Evolutionary conservation across 2,113 vertebrate genomes (phyloP).

Genomic region (Pholis gunnellus): DNA sequence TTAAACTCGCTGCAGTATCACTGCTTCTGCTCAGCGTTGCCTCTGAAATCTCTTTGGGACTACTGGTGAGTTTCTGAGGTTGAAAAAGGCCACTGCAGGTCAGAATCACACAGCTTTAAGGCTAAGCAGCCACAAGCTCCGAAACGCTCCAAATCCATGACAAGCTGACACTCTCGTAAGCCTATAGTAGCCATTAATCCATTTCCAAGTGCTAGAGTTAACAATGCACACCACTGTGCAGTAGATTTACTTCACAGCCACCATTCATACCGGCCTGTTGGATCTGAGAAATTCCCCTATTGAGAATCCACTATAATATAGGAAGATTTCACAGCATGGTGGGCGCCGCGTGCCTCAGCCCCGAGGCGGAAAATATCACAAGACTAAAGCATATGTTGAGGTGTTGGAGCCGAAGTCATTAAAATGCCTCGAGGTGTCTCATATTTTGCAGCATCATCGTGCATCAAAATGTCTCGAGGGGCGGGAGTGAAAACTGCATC

Average conservation of each 20-base stretch:
- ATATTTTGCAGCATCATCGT: conserved; percentile 63
- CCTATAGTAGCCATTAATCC: conserved; percentile 52
- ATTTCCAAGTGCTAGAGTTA: conserved; percentile 44
- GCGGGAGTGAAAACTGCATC: conserved; percentile 47
- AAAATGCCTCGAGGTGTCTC: conserved; percentile 41
- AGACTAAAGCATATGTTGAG: conserved; percentile 47
- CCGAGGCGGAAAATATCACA: conserved; percentile 36
- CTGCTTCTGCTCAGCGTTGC: conserved; percentile 17
- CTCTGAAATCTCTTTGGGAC: conserved; percentile 10
- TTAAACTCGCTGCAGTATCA: not conserved
- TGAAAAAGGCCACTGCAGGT: conserved; percentile 48
- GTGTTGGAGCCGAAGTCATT: conserved; percentile 42
- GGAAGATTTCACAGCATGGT: conserved; percentile 35
- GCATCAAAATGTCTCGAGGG: conserved; percentile 58
- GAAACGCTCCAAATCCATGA: conserved; percentile 60
- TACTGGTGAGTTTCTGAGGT: conserved; percentile 13
- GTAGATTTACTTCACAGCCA: conserved; percentile 41
- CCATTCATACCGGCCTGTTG: conserved; percentile 20
- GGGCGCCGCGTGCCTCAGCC: conserved; percentile 1
- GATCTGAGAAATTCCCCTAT: conserved; percentile 38
- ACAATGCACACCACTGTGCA: conserved; percentile 64
- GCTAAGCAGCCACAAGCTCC: conserved; percentile 43
- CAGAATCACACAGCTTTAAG: conserved; percentile 45
- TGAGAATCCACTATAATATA: conserved; percentile 51
- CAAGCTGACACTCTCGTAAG: conserved; percentile 44